Evolutionary conservation across 2,113 vertebrate species (phyloP).

Genomic region (Lepidiolamprologus cunningtoni): DNA sequence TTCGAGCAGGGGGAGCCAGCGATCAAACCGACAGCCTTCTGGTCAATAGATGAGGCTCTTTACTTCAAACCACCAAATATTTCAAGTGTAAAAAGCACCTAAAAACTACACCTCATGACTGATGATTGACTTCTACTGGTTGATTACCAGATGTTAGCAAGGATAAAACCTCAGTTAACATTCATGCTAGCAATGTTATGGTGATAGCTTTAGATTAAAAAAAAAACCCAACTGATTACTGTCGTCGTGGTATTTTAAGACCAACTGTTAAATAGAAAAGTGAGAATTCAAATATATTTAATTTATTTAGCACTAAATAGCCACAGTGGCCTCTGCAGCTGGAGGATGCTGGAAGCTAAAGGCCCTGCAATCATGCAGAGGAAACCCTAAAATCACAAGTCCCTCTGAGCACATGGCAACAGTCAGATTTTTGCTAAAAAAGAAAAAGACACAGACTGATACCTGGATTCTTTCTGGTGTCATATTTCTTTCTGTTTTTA

Average conservation of each 20-base stretch:
- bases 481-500: background rate
- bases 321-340: background rate
- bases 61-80: background rate
- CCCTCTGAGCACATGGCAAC: rapidly evolving
- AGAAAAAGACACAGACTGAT: rapidly evolving
- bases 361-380: background rate
- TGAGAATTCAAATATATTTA: background rate
- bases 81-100: background rate
- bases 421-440: background rate
- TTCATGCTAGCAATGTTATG: rapidly evolving
- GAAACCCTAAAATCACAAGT: background rate
- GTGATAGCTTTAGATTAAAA: background rate
- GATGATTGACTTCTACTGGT: background rate
- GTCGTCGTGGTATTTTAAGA: rapidly evolving
- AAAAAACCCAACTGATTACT: background rate
- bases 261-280: background rate
- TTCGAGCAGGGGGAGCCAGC: rapidly evolving
- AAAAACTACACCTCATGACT: rapidly evolving
- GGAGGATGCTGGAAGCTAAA: background rate
- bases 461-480: background rate
- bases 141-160: background rate
- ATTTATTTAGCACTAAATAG: rapidly evolving
- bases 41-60: rapidly evolving
- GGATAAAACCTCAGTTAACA: background rate
- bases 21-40: rapidly evolving